These are phyloP conservation scores for Zophobas atratus DNA, from an alignment of 1,140 invertebrate species.

Conservation along the genomic window DNA sequence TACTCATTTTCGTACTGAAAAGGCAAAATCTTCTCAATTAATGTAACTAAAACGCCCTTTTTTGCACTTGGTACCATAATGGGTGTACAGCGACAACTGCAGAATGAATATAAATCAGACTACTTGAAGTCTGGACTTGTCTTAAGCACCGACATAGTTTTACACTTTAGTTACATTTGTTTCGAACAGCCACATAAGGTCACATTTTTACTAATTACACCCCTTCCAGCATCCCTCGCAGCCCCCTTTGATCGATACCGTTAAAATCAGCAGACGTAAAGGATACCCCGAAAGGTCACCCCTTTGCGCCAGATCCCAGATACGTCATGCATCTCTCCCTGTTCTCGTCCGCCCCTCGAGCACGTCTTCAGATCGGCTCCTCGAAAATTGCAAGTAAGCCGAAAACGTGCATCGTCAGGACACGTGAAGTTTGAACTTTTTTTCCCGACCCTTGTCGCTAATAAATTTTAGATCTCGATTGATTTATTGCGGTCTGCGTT, in stretches of 20 bases:
- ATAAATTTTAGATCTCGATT: slow-evolving; percentile 22
- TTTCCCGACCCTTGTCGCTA: neutral
- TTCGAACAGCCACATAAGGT: neutral
- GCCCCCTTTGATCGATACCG: slow-evolving; percentile 23
- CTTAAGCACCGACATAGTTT: no score
- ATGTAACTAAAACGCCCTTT: no score
- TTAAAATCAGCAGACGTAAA: slow-evolving; percentile 21
- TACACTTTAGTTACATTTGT: no score
- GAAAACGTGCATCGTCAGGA: slow-evolving; percentile 13
- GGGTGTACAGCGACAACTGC: no score
- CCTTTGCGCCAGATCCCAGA: slow-evolving; percentile 31
- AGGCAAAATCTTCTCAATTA: no score
- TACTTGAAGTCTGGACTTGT: no score
- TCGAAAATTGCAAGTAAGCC: slow-evolving; percentile 40
- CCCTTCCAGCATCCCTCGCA: neutral
- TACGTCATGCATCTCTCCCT: slow-evolving; percentile 15
- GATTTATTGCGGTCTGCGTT: slow-evolving; percentile 19
- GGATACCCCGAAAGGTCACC: slow-evolving; percentile 18
- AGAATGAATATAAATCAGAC: no score
- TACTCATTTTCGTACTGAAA: no score
- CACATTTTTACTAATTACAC: neutral
- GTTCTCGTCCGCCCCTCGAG: neutral
- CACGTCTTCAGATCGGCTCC: slow-evolving; percentile 28
- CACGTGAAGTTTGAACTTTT: neutral
- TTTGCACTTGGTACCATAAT: no score